These are phyloP conservation scores for Rhabdophis nuchalis DNA, from an alignment of 2,797 vertebrate species.

Conservation along the genomic window DNA sequence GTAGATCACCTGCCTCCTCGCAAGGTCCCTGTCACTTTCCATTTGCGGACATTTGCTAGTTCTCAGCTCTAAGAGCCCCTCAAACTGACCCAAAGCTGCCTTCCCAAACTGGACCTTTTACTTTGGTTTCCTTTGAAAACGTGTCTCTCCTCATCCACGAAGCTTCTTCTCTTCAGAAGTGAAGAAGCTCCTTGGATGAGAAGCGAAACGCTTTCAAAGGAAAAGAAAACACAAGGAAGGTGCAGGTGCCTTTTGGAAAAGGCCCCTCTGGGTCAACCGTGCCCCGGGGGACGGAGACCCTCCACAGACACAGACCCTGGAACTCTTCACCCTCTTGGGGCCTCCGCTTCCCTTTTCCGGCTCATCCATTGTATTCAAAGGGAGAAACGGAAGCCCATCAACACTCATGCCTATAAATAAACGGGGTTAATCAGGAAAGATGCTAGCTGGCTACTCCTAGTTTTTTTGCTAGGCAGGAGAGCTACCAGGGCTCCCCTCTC, in stretches of 20 bases:
- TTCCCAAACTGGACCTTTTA: background rate
- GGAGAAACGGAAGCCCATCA: background rate
- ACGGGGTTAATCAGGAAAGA: background rate
- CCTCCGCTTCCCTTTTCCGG: background rate
- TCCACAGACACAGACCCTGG: background rate
- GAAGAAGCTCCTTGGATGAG: background rate
- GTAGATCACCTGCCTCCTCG: background rate
- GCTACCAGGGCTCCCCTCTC: background rate
- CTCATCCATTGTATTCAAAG: background rate
- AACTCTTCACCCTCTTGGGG: accelerated
- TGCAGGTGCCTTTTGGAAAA: background rate
- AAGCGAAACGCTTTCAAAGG: background rate
- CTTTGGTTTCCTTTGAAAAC: background rate
- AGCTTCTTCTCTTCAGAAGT: background rate
- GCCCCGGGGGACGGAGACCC: too few relatives aligned
- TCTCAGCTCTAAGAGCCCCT: background rate
- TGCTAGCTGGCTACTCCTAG: background rate
- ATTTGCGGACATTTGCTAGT: background rate
- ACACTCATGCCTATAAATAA: background rate
- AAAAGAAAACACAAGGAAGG: background rate
- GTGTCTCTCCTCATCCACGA: background rate
- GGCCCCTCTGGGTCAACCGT: too few relatives aligned
- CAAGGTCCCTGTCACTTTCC: background rate
- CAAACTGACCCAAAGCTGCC: background rate
- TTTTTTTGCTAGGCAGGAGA: background rate